Conservation (phyloP, 2,113 vertebrate species). For the Grammomys surdaster region DNA sequence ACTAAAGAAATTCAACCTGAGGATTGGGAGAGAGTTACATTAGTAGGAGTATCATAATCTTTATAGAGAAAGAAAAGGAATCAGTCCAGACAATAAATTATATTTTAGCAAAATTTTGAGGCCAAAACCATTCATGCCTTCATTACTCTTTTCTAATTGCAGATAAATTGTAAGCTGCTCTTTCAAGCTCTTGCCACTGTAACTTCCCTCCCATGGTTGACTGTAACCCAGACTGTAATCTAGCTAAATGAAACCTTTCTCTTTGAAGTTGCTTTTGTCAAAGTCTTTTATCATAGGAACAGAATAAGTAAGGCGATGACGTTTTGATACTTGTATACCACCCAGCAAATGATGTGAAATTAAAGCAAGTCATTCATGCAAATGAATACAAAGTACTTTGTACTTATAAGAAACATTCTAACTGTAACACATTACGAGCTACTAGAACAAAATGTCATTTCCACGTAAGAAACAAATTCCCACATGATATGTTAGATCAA, state of each 20-base stretch:
- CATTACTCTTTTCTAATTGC: background rate
- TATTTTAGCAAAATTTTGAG: background rate
- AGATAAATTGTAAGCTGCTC: background rate
- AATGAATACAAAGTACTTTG: background rate
- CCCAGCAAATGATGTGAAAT: background rate
- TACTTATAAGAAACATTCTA: background rate
- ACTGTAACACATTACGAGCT: background rate
- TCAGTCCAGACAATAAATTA: slow-evolving; percentile 11
- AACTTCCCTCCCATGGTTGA: background rate
- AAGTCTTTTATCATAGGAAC: background rate
- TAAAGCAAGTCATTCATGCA: background rate
- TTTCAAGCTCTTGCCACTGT: background rate
- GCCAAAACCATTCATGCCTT: background rate
- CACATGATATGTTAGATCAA: background rate
- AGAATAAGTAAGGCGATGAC: background rate
- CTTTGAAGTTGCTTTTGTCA: background rate
- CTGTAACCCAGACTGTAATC: background rate
- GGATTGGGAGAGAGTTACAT: background rate
- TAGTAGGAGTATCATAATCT: background rate
- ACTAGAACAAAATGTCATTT: background rate
- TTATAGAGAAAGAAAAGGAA: background rate
- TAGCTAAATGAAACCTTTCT: background rate
- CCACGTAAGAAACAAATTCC: background rate
- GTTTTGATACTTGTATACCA: background rate
- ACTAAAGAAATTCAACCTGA: background rate